These are phyloP conservation scores for Pterophyllum scalare DNA, from an alignment of 2,113 vertebrate species.

Conservation along the genomic window DNA sequence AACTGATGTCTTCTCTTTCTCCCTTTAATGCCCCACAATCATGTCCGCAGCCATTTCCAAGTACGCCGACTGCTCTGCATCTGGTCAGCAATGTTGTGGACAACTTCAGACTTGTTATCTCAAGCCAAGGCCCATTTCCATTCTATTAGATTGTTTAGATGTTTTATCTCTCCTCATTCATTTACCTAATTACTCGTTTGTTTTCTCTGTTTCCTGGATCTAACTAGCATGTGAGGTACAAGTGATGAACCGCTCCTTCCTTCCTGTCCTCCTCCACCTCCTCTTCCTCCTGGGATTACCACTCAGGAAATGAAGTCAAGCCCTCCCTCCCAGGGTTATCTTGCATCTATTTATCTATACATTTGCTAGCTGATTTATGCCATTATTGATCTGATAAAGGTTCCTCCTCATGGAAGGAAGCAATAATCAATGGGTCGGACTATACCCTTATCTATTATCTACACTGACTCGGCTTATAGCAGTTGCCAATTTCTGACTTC, in stretches of 20 bases:
- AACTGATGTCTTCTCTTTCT: slow-evolving; percentile 7
- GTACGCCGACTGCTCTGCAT: slow-evolving; percentile 23
- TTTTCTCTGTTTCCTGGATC: slow-evolving; percentile 64
- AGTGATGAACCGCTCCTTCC: slow-evolving; percentile 50
- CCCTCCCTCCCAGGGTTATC: slow-evolving; percentile 22
- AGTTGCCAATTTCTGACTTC: slow-evolving; percentile 31
- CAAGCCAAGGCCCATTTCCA: slow-evolving; percentile 56
- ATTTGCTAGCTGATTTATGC: slow-evolving; percentile 50
- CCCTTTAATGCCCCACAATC: slow-evolving; percentile 13
- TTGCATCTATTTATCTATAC: slow-evolving; percentile 42
- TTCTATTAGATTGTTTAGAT: slow-evolving; percentile 39
- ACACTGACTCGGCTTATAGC: slow-evolving; percentile 57
- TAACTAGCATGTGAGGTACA: slow-evolving; percentile 40
- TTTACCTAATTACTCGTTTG: slow-evolving; percentile 67
- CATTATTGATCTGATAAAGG: slow-evolving; percentile 65
- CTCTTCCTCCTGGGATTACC: slow-evolving; percentile 49
- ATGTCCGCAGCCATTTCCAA: not conserved
- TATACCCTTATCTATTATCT: slow-evolving; percentile 55
- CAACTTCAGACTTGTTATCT: slow-evolving; percentile 49
- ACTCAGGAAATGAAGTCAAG: slow-evolving; percentile 52
- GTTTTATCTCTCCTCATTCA: slow-evolving; percentile 59
- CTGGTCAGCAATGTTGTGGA: slow-evolving; percentile 21
- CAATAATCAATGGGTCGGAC: slow-evolving; percentile 62
- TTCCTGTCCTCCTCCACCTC: slow-evolving; percentile 44
- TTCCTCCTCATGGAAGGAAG: slow-evolving; percentile 50